phyloP scores from a whole-genome alignment of 2,888 invertebrate genomes.

The Miltochrista miniata region DNA sequence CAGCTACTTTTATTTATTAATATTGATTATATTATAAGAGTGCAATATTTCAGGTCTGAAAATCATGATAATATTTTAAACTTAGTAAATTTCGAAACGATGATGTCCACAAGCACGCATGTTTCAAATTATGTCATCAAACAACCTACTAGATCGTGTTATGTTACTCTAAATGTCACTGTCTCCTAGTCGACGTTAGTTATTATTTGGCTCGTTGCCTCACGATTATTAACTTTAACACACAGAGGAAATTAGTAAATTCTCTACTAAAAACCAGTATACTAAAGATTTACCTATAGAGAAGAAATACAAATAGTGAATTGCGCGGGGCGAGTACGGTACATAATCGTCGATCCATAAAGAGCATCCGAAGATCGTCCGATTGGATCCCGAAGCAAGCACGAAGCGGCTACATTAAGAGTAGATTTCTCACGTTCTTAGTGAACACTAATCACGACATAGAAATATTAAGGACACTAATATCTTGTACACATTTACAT shows the following conservation, averaged over 20 bases:
- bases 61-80: conserved; percentile 48
- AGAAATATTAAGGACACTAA: conserved; percentile 80
- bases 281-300: conserved; percentile 28
- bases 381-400: conserved; percentile 53
- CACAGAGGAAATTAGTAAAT: conserved; percentile 45
- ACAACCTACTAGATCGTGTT: conserved; percentile 60
- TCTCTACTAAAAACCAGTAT: conserved; percentile 36
- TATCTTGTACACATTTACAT: conserved; percentile 80
- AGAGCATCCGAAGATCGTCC: conserved; percentile 60
- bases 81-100: conserved; percentile 56
- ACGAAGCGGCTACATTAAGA: conserved; percentile 55
- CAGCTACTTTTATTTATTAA: no score
- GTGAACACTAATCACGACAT: conserved; percentile 73
- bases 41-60: no score
- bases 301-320: conserved; percentile 34
- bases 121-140: conserved; percentile 74
- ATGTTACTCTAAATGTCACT: conserved; percentile 66
- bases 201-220: conserved; percentile 76
- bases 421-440: conserved; percentile 66
- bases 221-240: conserved; percentile 59
- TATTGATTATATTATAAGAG: no score
- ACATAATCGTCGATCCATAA: conserved; percentile 51
- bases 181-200: conserved; percentile 56
- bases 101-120: conserved; percentile 57
- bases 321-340: conserved; percentile 35